Base-by-base conservation (phyloP, 2,888 invertebrate species). In the Polydrusus cervinus region DNA sequence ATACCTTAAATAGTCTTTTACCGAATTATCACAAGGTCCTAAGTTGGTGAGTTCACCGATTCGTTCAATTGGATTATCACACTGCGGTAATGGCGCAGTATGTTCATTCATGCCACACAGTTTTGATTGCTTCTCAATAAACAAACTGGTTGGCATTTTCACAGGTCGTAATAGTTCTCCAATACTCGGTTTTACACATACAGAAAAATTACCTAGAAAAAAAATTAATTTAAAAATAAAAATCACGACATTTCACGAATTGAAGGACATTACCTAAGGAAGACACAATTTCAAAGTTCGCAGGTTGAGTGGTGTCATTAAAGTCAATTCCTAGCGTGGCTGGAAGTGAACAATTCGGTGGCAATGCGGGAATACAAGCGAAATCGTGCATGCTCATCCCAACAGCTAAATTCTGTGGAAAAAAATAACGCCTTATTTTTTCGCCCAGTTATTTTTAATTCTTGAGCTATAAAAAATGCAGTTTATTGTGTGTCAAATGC, bases 91-190 rank as follows among this genome's bases (percentile, higher is more conserved):
- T 75, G 85, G 88, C 25, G 87, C 88, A 40, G 89, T 89, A 83
- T 93, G 92, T 85, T 95, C 95, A 80, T 95, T 97, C 97, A 98
- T 97, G n/a, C 98, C 98, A 76, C 94, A 91, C 61, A 98, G 87
- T 86, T 93, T 94, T 75, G 90, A 90, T 81, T 94, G 94, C 86
- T 96, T 93, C 11, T 89, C 84, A 76, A 89, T 88, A 88, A 97
- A 98, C 72, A 91, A 89, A 11, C 88, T 83, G 80, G 93, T 93
- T 0, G 92, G 89, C 89, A 97, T 93, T 20, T 90, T 89, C 64
- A 96, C 92, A 0, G 97, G 93, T 72, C 95, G 91, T 84, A 98
- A 87, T 78, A 97, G 89, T 87, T 98, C 98, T 0, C 98, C 98
- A 60, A 97, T 92, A 0, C 94, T 93, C 8, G 97, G 94, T 80